A percentile compares a stretch with the other conserved stretches of the same genome.
Evolutionary conservation across 1,140 invertebrate species (phyloP).

Genomic region (Cyrtorhinus lividipennis): DNA sequence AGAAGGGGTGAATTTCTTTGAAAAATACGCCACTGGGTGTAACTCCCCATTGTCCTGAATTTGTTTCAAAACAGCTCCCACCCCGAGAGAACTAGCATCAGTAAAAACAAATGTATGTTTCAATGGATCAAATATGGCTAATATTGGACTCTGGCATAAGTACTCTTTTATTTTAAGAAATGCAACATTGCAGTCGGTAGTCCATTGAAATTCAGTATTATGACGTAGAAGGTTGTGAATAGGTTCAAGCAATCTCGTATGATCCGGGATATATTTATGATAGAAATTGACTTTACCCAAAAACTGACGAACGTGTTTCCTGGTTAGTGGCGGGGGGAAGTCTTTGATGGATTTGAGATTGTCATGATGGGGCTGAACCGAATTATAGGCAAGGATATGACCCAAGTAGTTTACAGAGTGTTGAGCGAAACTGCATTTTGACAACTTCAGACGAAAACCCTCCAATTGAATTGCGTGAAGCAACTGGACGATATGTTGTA

Average conservation of each 20-base stretch:
- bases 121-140: constrained; percentile 24
- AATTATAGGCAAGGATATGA: constrained; percentile 25
- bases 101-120: constrained; percentile 28
- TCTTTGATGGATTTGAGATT: constrained; percentile 25
- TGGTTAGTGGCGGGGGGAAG: constrained; percentile 20
- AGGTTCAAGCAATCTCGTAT: constrained; percentile 26
- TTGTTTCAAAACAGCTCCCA: constrained; percentile 27
- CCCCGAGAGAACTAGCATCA: constrained; percentile 24
- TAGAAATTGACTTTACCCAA: constrained; percentile 25
- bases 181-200: constrained; percentile 27
- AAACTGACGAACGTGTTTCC: constrained; percentile 23
- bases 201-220: constrained; percentile 27
- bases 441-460: constrained; percentile 28
- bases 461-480: constrained; percentile 23
- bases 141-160: constrained; percentile 28
- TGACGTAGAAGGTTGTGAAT: constrained; percentile 29
- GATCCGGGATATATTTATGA: constrained; percentile 26
- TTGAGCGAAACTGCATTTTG: constrained; percentile 28
- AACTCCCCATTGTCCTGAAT: constrained; percentile 23
- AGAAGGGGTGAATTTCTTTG: constrained; percentile 24
- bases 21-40: constrained; percentile 28
- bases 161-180: constrained; percentile 29
- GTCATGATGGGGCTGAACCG: constrained; percentile 22
- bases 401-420: constrained; percentile 26
- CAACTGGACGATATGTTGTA: constrained; percentile 17